Base-by-base conservation (phyloP, 2,113 vertebrate genomes). In the Chauna torquata region DNA sequence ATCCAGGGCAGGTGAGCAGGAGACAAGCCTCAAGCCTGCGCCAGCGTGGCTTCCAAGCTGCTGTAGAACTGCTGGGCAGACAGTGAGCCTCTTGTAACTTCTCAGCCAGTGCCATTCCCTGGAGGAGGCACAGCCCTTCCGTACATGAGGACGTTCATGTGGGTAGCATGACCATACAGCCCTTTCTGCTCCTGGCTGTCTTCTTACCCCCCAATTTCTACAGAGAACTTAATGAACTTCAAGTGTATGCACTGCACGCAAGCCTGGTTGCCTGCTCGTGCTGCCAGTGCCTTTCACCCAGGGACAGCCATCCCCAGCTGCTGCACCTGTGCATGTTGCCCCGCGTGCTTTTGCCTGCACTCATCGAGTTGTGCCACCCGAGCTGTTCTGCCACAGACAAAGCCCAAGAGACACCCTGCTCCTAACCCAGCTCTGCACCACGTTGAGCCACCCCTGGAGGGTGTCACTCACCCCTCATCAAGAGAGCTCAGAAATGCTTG, bases 71-170 rank as follows among this genome's bases (percentile, higher is more conserved):
- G 7, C 36, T 14, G 10, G 11, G 36, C 25, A 34, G 8, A 15
- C 49, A 42, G 32, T 3, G 8, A 44, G 32, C 0, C 8, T 32
- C 57, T 84, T 22, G 6, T 42, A 1, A 15, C 8, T 71, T 32
- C 23, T 32, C 49, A 78, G 30, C 3, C 49, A 57, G 40, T 4
- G 10, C n/a, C 24, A 55, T 8, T 3, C 61, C 24, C 20, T 36
- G 40, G 5, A 55, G 32, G 16, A 42, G 40, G 16, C 47, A 49
- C 40, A 75, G 22, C 4, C n/a, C 38, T 30, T 16, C 23, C 20
- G 0, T 34, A 28, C 11, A 6, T 15, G 13, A 58, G 42, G 30
- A 27, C 0, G 1, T 12, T 16, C 0, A 0, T n/a, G 12, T 2
- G 0, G 4, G 2, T 11, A 59, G 30, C 12, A 4, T 0, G 4